phyloP scores from a whole-genome alignment of 2,888 invertebrate genomes.

The Xanthia icteritia region DNA sequence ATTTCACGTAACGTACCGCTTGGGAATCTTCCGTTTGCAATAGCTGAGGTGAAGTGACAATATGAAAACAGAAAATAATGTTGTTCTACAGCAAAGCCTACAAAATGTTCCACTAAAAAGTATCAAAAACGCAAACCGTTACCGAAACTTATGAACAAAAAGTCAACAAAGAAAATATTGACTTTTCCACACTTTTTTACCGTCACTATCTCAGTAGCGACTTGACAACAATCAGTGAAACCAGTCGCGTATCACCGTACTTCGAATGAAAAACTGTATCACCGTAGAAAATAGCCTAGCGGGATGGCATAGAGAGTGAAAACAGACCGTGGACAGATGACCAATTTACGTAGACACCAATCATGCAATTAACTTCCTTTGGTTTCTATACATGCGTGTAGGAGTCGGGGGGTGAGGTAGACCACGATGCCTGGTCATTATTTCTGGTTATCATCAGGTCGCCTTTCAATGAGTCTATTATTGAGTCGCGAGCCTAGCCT shows the following conservation, averaged over 20 bases:
- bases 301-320: slow-evolving; percentile 88
- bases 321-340: slow-evolving; percentile 76
- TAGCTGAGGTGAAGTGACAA: background rate
- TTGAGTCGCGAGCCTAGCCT: slow-evolving; percentile 75
- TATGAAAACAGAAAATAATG: background rate
- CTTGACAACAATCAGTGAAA: slow-evolving; percentile 80
- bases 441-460: slow-evolving; percentile 74
- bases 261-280: slow-evolving; percentile 86
- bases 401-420: slow-evolving; percentile 53
- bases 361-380: slow-evolving; percentile 47
- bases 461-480: slow-evolving; percentile 81
- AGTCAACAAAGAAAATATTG: slow-evolving; percentile 20
- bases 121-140: background rate
- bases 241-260: slow-evolving; percentile 72
- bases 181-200: slow-evolving; percentile 38
- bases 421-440: slow-evolving; percentile 64
- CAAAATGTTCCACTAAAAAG: background rate
- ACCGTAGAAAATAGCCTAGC: slow-evolving; percentile 83
- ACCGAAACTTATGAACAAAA: slow-evolving; percentile 29
- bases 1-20: background rate
- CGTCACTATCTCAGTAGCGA: slow-evolving; percentile 41
- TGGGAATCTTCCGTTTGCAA: background rate
- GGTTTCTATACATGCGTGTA: slow-evolving; percentile 22
- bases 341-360: slow-evolving; percentile 73
- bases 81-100: background rate